Evolutionary conservation across 2,888 invertebrate genomes (phyloP).

Genomic region (Leptopilina myrica): DNA sequence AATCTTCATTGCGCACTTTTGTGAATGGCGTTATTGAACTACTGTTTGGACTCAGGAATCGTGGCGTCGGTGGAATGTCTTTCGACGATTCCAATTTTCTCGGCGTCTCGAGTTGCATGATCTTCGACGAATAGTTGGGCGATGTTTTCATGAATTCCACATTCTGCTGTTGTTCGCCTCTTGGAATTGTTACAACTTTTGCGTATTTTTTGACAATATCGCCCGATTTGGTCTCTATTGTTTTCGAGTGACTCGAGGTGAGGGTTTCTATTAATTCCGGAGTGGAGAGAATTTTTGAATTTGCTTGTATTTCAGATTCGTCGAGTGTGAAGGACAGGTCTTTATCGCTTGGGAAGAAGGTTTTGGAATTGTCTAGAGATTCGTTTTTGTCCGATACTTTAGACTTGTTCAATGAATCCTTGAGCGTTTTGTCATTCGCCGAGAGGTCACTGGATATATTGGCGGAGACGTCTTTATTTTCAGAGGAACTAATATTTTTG

Average conservation of each 20-base stretch:
- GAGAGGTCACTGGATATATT: not conserved
- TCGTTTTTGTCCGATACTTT: not conserved
- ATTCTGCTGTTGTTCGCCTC: slow-evolving; percentile 60
- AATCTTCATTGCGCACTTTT: slow-evolving; percentile 61
- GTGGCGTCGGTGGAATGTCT: slow-evolving; percentile 71
- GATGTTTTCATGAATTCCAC: slow-evolving; percentile 54
- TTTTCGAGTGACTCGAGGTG: not conserved
- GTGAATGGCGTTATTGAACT: slow-evolving; percentile 62
- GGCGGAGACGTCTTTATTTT: not conserved
- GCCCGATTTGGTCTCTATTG: slow-evolving; percentile 38
- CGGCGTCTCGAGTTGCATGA: slow-evolving; percentile 69
- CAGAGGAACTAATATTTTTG: too few species aligned
- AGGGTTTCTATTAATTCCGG: not conserved
- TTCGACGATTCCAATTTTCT: slow-evolving; percentile 46
- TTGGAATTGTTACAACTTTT: slow-evolving; percentile 66
- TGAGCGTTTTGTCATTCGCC: not conserved
- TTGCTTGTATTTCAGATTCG: not conserved
- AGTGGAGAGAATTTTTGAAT: not conserved
- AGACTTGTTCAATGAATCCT: not conserved
- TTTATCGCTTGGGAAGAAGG: not conserved
- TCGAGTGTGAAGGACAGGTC: not conserved
- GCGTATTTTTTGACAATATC: slow-evolving; percentile 68
- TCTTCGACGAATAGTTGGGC: slow-evolving; percentile 52
- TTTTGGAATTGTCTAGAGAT: not conserved
- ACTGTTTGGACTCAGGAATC: slow-evolving; percentile 67